Conservation (phyloP, 2,113 vertebrate species). For the Gymnocephalus cernua region DNA sequence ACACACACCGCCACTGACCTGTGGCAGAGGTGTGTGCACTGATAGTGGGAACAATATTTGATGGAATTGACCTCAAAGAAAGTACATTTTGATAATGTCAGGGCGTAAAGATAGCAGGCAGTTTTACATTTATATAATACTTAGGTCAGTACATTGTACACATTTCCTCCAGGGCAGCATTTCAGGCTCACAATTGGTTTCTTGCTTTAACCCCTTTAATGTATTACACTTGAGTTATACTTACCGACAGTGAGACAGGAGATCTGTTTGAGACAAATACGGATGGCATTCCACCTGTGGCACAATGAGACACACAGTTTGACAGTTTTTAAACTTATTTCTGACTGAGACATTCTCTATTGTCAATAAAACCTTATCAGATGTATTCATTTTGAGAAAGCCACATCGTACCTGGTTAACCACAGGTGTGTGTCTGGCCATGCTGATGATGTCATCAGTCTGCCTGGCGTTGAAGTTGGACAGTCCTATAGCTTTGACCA, state of each 20-base stretch:
- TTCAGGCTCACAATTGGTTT: too few relatives aligned
- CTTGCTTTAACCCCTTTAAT: too few relatives aligned
- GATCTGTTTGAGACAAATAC: conserved; percentile 78
- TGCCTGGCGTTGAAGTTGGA: conserved; percentile 85
- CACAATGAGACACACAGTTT: neutral
- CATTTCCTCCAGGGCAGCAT: too few relatives aligned
- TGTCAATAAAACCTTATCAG: neutral
- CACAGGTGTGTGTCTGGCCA: conserved; percentile 77
- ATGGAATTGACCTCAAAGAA: neutral
- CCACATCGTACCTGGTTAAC: conserved; percentile 80
- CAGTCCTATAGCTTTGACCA: conserved; percentile 82
- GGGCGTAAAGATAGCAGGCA: too few relatives aligned
- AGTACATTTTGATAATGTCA: neutral
- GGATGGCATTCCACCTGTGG: conserved; percentile 84
- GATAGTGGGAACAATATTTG: neutral
- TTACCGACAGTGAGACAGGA: conserved; percentile 80
- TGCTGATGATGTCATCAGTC: conserved; percentile 77
- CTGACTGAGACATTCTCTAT: neutral
- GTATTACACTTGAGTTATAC: conserved; percentile 9
- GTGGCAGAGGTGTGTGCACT: neutral
- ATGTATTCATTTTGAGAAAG: neutral
- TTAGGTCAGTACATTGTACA: too few relatives aligned
- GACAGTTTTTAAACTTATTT: neutral
- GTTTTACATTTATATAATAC: too few relatives aligned
- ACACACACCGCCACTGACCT: conserved; percentile 74